These are phyloP conservation scores for Liolophura sinensis DNA, from an alignment of 1,140 invertebrate genomes.

Conservation along the genomic window DNA sequence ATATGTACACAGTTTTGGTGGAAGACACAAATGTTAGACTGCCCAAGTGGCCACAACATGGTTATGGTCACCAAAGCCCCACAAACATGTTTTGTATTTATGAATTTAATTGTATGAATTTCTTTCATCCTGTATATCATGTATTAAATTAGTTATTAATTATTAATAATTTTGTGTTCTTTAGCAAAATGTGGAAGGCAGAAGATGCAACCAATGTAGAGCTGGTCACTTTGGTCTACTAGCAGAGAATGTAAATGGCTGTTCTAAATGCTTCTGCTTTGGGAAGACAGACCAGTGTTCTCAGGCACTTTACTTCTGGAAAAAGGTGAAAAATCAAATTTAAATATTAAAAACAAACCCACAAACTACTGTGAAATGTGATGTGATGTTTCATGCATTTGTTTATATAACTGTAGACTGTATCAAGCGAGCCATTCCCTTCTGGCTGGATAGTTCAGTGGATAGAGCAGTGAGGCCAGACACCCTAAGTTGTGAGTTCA, in stretches of 20 bases:
- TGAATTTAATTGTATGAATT: background rate
- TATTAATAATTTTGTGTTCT: conserved; percentile 15
- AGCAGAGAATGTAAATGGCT: conserved; percentile 81
- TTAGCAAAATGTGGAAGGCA: conserved; percentile 67
- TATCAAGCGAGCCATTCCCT: too few species aligned
- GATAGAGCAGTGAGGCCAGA: too few species aligned
- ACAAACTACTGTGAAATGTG: too few species aligned
- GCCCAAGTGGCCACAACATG: too few species aligned
- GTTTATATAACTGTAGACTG: too few species aligned
- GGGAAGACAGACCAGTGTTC: conserved; percentile 84
- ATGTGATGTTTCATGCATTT: background rate
- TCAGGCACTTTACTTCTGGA: conserved; percentile 67
- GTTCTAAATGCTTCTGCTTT: conserved; percentile 98
- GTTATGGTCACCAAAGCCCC: too few species aligned
- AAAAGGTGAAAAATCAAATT: conserved; percentile 22
- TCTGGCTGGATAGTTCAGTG: too few species aligned
- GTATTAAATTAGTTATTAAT: background rate
- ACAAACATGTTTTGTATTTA: too few species aligned
- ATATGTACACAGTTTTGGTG: too few species aligned
- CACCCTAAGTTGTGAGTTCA: too few species aligned
- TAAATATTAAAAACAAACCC: too few species aligned
- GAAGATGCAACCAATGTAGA: conserved; percentile 82
- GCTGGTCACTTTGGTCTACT: conserved; percentile 92
- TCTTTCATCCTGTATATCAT: background rate
- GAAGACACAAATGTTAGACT: too few species aligned